A percentile compares a stretch with the other conserved stretches of the same genome.
Evolutionary conservation across 2,113 vertebrate genomes (phyloP).

Genomic region (Triplophysa rosa): DNA sequence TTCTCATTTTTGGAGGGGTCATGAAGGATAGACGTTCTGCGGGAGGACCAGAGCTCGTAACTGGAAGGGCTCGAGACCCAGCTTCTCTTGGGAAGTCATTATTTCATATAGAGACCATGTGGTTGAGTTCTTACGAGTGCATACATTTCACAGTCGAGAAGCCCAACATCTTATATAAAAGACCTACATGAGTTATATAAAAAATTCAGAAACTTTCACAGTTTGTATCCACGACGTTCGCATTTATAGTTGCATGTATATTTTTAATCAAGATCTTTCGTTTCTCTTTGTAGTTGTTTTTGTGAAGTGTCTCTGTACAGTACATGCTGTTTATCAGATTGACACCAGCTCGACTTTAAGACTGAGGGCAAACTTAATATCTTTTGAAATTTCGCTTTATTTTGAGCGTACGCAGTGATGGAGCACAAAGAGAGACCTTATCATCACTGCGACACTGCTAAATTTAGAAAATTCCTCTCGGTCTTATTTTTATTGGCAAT

Average conservation of each 20-base stretch:
- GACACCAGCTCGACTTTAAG: conserved; percentile 14
- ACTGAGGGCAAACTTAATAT: conserved; percentile 31
- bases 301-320: neutral
- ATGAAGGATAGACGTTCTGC: conserved; percentile 40
- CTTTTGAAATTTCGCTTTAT: conserved; percentile 29
- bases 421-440: conserved; percentile 36
- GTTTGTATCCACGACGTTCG: conserved; percentile 41
- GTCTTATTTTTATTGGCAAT: conserved; percentile 35
- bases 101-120: conserved; percentile 19
- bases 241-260: conserved; percentile 27
- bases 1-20: conserved; percentile 41
- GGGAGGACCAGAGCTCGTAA: conserved; percentile 33
- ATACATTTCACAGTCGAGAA: conserved; percentile 14
- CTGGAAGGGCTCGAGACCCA: conserved; percentile 17
- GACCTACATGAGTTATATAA: conserved; percentile 10
- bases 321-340: conserved; percentile 10
- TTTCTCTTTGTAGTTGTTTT: conserved; percentile 10
- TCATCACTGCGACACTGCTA: conserved; percentile 18
- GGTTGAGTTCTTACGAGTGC: conserved; percentile 9
- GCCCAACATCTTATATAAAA: neutral
- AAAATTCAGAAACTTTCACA: neutral
- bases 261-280: conserved; percentile 39
- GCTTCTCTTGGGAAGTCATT: conserved; percentile 32
- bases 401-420: conserved; percentile 14
- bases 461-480: conserved; percentile 38